Percentiles rank a stretch among this genome's conserved stretches.
Evolutionary conservation across 2,797 vertebrate genomes (phyloP).

Genomic region (Falco biarmicus): DNA sequence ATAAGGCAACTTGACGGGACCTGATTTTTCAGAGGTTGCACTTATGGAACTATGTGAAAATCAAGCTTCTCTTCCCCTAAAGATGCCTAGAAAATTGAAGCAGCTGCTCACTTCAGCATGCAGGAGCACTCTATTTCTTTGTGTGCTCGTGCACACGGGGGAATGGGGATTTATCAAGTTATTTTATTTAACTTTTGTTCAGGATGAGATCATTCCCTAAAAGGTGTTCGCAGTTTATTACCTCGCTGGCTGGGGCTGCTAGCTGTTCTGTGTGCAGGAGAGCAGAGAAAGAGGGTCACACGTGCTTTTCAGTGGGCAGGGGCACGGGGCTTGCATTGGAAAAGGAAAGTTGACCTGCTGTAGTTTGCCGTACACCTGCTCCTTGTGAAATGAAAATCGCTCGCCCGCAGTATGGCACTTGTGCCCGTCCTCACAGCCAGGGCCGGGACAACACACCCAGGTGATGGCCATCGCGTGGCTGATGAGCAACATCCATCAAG

Average conservation of each 20-base stretch:
- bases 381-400: neutral
- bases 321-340: accelerated
- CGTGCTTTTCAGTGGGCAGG: neutral
- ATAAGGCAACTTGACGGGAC: neutral
- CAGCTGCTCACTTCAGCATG: neutral
- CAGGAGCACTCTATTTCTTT: neutral
- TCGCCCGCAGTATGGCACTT: neutral
- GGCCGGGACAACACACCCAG: neutral
- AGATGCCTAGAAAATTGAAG: neutral
- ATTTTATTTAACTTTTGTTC: slow-evolving; percentile 43
- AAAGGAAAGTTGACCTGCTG: neutral
- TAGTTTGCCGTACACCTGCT: accelerated
- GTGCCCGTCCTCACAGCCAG: neutral
- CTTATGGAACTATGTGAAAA: neutral
- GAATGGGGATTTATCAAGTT: slow-evolving; percentile 19
- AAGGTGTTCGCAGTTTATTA: slow-evolving; percentile 33
- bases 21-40: slow-evolving; percentile 6
- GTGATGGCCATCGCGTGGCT: neutral
- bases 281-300: neutral
- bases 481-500: neutral
- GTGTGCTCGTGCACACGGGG: neutral
- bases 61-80: neutral
- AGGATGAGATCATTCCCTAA: slow-evolving; percentile 45
- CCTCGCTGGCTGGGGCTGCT: neutral
- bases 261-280: neutral